phyloP scores from a whole-genome alignment of 2,113 vertebrate species.

The Bostrychus sinensis region DNA sequence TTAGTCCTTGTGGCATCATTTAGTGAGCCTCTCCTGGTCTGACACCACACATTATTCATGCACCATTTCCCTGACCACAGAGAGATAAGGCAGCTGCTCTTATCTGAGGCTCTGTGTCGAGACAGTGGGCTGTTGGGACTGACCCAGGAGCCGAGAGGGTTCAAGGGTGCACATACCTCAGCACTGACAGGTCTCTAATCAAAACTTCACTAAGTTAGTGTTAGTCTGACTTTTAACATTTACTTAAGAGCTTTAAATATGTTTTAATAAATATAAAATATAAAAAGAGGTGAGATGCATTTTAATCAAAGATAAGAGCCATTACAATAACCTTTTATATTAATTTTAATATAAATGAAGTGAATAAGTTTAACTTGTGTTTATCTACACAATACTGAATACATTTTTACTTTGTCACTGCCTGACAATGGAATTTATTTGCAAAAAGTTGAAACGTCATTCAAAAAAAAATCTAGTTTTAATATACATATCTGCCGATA shows the following conservation, averaged over 20 bases:
- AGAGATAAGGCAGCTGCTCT: slow-evolving; percentile 62
- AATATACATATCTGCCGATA: too few relatives aligned
- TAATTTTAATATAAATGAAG: too few relatives aligned
- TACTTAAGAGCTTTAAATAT: background rate
- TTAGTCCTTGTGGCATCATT: slow-evolving; percentile 60
- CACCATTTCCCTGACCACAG: slow-evolving; percentile 65
- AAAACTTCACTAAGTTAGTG: background rate
- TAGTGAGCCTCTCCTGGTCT: slow-evolving; percentile 52
- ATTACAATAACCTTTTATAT: too few relatives aligned
- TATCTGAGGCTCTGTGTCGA: slow-evolving; percentile 60
- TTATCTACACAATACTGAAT: too few relatives aligned
- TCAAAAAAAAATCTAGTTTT: too few relatives aligned
- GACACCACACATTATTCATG: slow-evolving; percentile 68
- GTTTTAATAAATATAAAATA: background rate
- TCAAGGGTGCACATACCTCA: slow-evolving; percentile 37
- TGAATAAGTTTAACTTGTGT: too few relatives aligned
- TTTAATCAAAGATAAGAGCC: too few relatives aligned
- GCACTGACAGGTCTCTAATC: slow-evolving; percentile 16
- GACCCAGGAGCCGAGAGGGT: slow-evolving; percentile 29
- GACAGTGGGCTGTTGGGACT: slow-evolving; percentile 37
- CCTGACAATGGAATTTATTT: too few relatives aligned
- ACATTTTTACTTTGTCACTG: too few relatives aligned
- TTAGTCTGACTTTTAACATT: background rate
- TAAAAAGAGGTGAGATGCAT: too few relatives aligned
- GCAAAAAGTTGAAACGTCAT: too few relatives aligned